Evolutionary conservation across 2,113 vertebrate species (phyloP).

Genomic region (Arothron firmamentum): DNA sequence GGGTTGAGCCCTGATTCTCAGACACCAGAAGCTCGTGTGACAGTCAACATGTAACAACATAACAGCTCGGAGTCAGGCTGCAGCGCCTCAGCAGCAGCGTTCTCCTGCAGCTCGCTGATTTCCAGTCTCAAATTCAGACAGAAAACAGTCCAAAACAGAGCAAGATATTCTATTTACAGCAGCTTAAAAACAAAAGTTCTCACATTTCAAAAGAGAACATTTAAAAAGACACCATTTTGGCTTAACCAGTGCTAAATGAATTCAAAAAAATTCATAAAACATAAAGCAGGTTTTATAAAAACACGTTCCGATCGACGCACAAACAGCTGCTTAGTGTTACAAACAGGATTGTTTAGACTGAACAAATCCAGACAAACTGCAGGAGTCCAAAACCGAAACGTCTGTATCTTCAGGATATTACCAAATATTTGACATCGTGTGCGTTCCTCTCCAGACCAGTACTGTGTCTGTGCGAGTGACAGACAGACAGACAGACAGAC

Average conservation of each 20-base stretch:
- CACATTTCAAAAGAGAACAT: not conserved
- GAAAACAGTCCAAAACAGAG: too few species aligned
- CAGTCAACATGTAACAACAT: conserved; percentile 16
- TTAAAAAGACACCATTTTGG: too few species aligned
- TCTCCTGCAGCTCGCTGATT: not conserved
- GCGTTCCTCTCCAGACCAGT: conserved; percentile 30
- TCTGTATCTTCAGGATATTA: conserved; percentile 55
- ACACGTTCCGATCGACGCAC: too few species aligned
- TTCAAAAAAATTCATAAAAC: too few species aligned
- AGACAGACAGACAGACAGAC: not conserved
- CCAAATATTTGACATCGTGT: conserved; percentile 47
- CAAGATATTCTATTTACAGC: too few species aligned
- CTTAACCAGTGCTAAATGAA: too few species aligned
- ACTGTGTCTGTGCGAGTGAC: not conserved
- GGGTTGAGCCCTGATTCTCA: conserved; percentile 44
- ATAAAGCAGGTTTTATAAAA: too few species aligned
- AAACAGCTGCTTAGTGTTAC: conserved; percentile 1
- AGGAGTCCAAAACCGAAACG: too few species aligned
- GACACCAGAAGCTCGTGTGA: conserved; percentile 21
- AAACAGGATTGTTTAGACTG: conserved; percentile 18
- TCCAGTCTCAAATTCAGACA: not conserved
- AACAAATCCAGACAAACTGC: too few species aligned
- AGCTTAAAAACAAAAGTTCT: not conserved
- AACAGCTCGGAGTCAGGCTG: too few species aligned
- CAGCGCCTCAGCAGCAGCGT: too few species aligned